Percentiles rank a stretch among this genome's conserved stretches.
These are phyloP conservation scores for Volucella zonaria DNA, from an alignment of 2,888 invertebrate species.

Conservation along the genomic window DNA sequence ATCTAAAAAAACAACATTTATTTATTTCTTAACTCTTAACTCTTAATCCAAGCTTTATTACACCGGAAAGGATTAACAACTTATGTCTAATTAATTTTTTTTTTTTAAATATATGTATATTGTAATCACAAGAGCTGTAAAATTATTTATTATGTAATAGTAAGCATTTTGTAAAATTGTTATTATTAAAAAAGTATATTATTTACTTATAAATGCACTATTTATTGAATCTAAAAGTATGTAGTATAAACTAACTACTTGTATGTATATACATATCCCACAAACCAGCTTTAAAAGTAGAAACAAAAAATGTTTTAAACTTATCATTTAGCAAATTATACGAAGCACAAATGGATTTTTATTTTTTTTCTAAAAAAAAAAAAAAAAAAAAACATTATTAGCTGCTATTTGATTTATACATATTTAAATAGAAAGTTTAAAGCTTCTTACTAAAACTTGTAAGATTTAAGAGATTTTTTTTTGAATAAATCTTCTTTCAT, in stretches of 20 bases:
- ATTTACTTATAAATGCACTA: conserved; percentile 61
- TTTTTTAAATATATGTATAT: conserved; percentile 1
- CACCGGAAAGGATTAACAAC: conserved; percentile 78
- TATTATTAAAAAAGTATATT: conserved; percentile 1
- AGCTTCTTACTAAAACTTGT: neutral
- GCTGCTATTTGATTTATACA: neutral
- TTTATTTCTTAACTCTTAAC: conserved; percentile 19
- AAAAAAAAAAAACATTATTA: neutral
- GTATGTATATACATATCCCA: conserved; percentile 33
- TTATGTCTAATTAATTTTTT: conserved; percentile 51
- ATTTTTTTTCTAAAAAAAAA: neutral
- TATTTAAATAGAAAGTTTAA: neutral
- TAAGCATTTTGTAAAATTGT: conserved; percentile 53
- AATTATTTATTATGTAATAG: conserved; percentile 65
- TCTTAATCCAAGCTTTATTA: conserved; percentile 64
- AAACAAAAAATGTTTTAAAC: conserved; percentile 9
- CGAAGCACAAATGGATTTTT: neutral
- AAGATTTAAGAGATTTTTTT: neutral
- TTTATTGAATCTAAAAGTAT: conserved; percentile 50
- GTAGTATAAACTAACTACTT: conserved; percentile 28
- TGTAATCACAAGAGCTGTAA: conserved; percentile 57
- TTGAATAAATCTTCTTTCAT: neutral
- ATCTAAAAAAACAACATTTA: neutral
- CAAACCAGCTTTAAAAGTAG: conserved; percentile 35
- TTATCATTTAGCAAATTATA: neutral